phyloP scores from a whole-genome alignment of 2,888 invertebrate genomes.

The Drosophila crucigera region DNA sequence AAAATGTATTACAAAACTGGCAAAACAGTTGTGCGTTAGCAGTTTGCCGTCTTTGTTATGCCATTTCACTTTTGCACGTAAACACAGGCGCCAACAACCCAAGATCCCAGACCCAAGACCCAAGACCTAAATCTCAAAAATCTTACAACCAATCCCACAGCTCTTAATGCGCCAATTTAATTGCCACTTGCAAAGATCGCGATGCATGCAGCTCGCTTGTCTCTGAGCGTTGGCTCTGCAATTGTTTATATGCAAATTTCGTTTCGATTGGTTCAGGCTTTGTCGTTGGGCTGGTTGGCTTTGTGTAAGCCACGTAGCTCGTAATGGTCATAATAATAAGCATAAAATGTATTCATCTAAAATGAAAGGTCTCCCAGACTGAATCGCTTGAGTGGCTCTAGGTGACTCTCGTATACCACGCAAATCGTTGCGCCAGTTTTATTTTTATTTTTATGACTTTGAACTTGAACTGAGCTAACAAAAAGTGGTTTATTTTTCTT shows the following conservation, averaged over 20 bases:
- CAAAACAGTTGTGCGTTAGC: conserved; percentile 48
- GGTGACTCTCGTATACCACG: conserved; percentile 8
- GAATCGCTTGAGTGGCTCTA: conserved; percentile 33
- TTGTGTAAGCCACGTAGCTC: conserved; percentile 24
- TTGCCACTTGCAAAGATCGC: conserved; percentile 46
- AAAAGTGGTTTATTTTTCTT: neutral
- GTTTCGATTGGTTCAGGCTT: conserved; percentile 56
- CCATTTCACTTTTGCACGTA: conserved; percentile 67
- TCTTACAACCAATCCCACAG: conserved; percentile 16
- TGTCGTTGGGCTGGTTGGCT: conserved; percentile 25
- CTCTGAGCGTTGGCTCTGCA: conserved; percentile 36
- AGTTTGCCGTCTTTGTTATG: conserved; percentile 68
- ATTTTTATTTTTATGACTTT: conserved; percentile 69
- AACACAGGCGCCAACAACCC: conserved; percentile 25
- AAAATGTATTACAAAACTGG: conserved; percentile 65
- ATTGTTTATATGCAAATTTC: conserved; percentile 73
- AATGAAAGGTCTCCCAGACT: conserved; percentile 70
- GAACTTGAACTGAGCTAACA: conserved; percentile 69
- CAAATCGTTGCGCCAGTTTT: conserved; percentile 62
- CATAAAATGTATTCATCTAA: conserved; percentile 69
- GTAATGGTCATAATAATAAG: conserved; percentile 58
- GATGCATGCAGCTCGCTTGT: conserved; percentile 1
- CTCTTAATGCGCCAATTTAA: conserved; percentile 76
- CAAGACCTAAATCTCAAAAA: conserved; percentile 14
- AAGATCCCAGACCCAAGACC: neutral